Evolutionary conservation across 2,113 vertebrate species (phyloP), one percentile per base, ranked within the genome.

Genomic region (Burhinus bistriatus): DNA sequence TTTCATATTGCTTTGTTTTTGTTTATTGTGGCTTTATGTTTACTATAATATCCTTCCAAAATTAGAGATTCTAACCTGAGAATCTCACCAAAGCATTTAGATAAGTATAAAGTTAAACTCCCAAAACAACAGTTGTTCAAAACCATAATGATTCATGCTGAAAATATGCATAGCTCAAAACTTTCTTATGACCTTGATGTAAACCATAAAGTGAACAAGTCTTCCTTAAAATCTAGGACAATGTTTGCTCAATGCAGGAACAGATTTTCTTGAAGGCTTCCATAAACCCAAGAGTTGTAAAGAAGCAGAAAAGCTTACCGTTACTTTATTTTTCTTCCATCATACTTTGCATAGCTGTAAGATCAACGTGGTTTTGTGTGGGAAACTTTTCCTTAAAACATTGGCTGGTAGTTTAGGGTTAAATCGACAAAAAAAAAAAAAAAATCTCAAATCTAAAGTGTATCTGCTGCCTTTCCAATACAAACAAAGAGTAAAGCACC

Each of bases 31-130:
- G 32, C 9, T 93, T 90, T 80, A 78, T 88, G 49, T 92, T 94
- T 95, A 88, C 84, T 11, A 17, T 73, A 77, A 83, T 69, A 70
- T 72, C 69, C 66, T 42, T 58, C 75, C 0, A 38, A 94, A 95
- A 83, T 66, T 45, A 83, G 79, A 96, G 71, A 72, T 83, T 92
- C 93, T 95, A 92, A 93, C 90, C 75, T 21, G 22, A 91, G 44
- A 91, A 65, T 72, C 65, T 72, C 84, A 79, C 34, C 32, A 81
- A 88, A 92, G 18, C 20, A 77, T 58, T 87, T 83, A 19, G 69
- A 23, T 57, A 82, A 85, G 59, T 66, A 29, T 45, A 76, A 95
- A 91, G 69, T 75, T 89, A 95, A 76, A 65, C n/a, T 87, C 77
- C 91, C 54, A 76, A 94, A 93, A 58, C n/a, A 91, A n/a, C 52